Percentiles rank a stretch among this genome's conserved stretches.
These are phyloP conservation scores for Abrostola triplasia DNA, from an alignment of 2,888 invertebrate species.

Conservation along the genomic window DNA sequence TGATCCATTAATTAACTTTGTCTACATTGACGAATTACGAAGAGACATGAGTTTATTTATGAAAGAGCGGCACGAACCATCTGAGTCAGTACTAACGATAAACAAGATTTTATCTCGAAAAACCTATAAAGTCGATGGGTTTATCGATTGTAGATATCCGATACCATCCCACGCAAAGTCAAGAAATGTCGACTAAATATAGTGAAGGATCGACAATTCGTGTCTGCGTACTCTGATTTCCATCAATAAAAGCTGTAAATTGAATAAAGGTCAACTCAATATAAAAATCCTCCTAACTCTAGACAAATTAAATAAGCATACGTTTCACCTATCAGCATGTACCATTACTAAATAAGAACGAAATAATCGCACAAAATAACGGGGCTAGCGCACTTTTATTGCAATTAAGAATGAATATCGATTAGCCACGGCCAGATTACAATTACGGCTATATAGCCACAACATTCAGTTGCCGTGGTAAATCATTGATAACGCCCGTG, in stretches of 20 bases:
- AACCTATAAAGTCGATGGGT: slow-evolving; percentile 3
- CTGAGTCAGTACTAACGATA: too few relatives aligned
- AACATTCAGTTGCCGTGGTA: slow-evolving; percentile 61
- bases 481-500: slow-evolving; percentile 68
- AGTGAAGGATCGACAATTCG: slow-evolving; percentile 1
- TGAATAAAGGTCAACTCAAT: background rate
- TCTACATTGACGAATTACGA: too few relatives aligned
- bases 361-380: slow-evolving; percentile 39
- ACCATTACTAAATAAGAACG: slow-evolving; percentile 22
- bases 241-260: background rate
- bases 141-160: slow-evolving; percentile 1
- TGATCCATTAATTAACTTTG: too few relatives aligned
- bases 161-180: slow-evolving; percentile 4
- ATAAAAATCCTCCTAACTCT: background rate
- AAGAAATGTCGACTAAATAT: slow-evolving; percentile 1
- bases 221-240: background rate
- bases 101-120: slow-evolving; percentile 1
- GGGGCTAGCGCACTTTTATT: slow-evolving; percentile 38
- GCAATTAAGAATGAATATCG: slow-evolving; percentile 56
- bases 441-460: slow-evolving; percentile 59
- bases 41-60: too few relatives aligned
- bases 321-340: slow-evolving; percentile 8
- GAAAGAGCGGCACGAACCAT: too few relatives aligned
- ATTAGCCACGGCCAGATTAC: slow-evolving; percentile 66
- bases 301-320: background rate